Evolutionary conservation across 1,140 invertebrate genomes (phyloP).

Genomic region (Nasonia longicornis): DNA sequence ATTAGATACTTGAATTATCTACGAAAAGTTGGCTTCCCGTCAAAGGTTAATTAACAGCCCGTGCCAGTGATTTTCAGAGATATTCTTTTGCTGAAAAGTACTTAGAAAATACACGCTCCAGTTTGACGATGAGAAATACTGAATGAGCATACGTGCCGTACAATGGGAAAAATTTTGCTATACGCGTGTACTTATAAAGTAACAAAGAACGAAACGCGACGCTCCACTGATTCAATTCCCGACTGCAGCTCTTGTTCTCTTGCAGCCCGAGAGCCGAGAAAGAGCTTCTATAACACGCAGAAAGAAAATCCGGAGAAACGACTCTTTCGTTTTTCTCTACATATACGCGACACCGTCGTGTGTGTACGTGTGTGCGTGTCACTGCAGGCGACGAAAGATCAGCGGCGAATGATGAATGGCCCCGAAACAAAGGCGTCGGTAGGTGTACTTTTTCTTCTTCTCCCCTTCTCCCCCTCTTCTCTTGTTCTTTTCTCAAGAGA

Average conservation of each 20-base stretch:
- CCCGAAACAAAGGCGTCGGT: background rate
- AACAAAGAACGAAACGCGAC: background rate
- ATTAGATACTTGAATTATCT: no score
- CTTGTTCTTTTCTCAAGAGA: background rate
- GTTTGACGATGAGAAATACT: no score
- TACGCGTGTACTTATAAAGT: no score
- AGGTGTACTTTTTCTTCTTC: background rate
- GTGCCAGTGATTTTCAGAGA: no score
- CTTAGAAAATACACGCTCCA: no score
- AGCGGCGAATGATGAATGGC: conserved; percentile 24
- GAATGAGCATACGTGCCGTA: no score
- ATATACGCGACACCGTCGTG: no score
- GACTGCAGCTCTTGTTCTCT: background rate
- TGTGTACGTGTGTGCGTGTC: background rate
- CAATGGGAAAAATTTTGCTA: no score
- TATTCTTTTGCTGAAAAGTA: no score
- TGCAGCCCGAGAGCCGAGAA: conserved; percentile 1
- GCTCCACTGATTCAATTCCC: conserved; percentile 32
- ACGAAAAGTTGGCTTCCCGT: no score
- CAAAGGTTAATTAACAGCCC: no score
- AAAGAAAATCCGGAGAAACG: background rate
- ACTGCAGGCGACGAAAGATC: background rate
- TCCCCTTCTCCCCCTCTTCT: background rate
- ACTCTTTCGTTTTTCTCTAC: background rate
- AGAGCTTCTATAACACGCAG: conserved; percentile 1